Evolutionary conservation across 2,888 invertebrate species (phyloP).

Genomic region (Hetaerina titia): DNA sequence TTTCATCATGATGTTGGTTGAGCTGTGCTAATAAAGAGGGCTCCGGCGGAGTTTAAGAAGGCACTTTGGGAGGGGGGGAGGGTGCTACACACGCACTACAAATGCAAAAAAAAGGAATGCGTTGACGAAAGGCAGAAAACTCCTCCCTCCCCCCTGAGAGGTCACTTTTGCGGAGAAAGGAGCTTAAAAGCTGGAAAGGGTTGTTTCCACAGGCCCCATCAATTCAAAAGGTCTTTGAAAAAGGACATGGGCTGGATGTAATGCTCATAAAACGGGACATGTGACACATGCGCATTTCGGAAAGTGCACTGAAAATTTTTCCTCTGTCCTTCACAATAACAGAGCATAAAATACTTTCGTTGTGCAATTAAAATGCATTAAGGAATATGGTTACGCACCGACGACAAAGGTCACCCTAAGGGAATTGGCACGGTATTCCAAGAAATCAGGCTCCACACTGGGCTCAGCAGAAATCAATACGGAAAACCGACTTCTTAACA

Average conservation of each 20-base stretch:
- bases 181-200: background rate
- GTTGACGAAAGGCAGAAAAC: background rate
- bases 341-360: too few species aligned
- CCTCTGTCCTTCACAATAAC: too few species aligned
- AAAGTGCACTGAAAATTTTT: too few species aligned
- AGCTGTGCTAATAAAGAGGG: conserved; percentile 53
- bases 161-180: background rate
- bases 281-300: too few species aligned
- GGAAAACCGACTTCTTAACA: background rate
- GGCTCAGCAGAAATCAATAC: background rate
- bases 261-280: too few species aligned
- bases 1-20: conserved; percentile 13
- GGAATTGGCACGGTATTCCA: background rate
- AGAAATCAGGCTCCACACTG: background rate
- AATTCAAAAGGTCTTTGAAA: background rate
- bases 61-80: background rate
- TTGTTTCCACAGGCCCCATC: background rate
- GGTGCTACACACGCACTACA: background rate
- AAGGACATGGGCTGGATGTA: background rate
- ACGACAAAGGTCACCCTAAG: background rate
- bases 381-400: background rate
- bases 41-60: background rate
- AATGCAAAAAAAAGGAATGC: background rate
- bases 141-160: background rate
- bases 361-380: too few species aligned